These are phyloP conservation scores for Oscheius myriophilus DNA, from an alignment of 2,888 invertebrate species.

Conservation along the genomic window DNA sequence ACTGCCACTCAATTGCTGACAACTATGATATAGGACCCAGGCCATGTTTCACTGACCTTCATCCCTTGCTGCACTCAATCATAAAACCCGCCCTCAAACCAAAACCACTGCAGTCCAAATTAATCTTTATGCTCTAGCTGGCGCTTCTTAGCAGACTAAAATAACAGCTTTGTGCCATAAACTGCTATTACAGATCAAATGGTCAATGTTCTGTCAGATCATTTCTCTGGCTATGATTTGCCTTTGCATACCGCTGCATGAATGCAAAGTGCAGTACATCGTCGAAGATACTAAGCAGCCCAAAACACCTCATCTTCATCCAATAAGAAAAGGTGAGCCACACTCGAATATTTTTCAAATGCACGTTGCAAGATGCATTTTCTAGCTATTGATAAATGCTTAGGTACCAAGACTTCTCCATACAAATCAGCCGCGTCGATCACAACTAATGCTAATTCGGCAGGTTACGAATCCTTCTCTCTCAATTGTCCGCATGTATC, in stretches of 20 bases:
- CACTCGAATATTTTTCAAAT: neutral
- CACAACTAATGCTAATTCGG: constrained; percentile 7
- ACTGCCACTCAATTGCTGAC: constrained; percentile 29
- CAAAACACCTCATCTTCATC: constrained; percentile 11
- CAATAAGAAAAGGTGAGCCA: constrained; percentile 21
- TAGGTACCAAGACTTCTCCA: constrained; percentile 20
- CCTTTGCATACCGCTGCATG: neutral
- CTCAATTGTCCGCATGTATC: constrained; percentile 57
- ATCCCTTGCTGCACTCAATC: constrained; percentile 2
- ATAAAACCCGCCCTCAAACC: neutral
- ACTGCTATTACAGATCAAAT: constrained; percentile 1
- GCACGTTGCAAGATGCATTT: too few relatives aligned
- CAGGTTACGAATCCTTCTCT: constrained; percentile 49
- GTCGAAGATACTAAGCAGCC: neutral
- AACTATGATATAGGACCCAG: constrained; percentile 18
- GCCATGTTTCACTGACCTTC: too few relatives aligned
- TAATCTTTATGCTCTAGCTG: neutral
- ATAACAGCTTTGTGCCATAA: neutral
- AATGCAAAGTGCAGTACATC: constrained; percentile 5
- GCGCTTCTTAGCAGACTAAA: too few relatives aligned
- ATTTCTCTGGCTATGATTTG: neutral
- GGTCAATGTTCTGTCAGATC: constrained; percentile 13
- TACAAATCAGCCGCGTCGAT: constrained; percentile 31
- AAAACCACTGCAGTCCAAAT: neutral
- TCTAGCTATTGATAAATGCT: neutral